A percentile compares a stretch with the other conserved stretches of the same genome.
Conservation (phyloP, 1,140 invertebrate genomes). For the Archegozetes longisetosus region DNA sequence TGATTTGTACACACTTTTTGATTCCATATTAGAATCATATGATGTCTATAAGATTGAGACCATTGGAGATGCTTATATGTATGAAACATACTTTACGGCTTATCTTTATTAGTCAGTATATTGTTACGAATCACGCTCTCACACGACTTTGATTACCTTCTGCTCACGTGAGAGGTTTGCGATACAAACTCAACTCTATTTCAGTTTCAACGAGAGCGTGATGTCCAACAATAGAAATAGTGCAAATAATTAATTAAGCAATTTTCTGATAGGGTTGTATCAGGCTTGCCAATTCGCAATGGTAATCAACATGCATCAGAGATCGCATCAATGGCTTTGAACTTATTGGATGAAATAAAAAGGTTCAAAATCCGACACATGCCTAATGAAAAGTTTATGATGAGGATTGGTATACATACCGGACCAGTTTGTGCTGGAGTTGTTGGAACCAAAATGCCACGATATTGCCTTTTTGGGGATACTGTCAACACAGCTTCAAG, state of each 20-base stretch:
- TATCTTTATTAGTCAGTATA: too few species aligned
- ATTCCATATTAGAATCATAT: slow-evolving; percentile 79
- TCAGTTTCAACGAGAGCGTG: too few species aligned
- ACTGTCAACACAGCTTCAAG: slow-evolving; percentile 45
- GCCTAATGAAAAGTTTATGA: slow-evolving; percentile 72
- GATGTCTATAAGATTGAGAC: slow-evolving; percentile 96
- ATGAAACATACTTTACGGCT: too few species aligned
- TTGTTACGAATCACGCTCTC: too few species aligned
- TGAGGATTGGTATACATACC: slow-evolving; percentile 86
- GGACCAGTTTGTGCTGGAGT: slow-evolving; percentile 83
- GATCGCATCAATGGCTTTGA: slow-evolving; percentile 89
- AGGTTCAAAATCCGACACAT: slow-evolving; percentile 78
- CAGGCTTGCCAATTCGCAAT: slow-evolving; percentile 76
- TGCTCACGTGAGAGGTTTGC: too few species aligned
- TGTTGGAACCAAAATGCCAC: slow-evolving; percentile 76
- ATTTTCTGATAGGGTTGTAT: too few species aligned
- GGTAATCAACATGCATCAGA: slow-evolving; percentile 78
- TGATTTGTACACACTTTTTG: slow-evolving; percentile 86
- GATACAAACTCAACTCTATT: too few species aligned
- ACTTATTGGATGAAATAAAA: slow-evolving; percentile 72
- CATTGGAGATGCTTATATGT: slow-evolving; percentile 91
- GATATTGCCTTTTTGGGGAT: slow-evolving; percentile 31
- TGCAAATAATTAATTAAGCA: too few species aligned
- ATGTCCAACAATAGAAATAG: too few species aligned
- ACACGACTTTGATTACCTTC: too few species aligned